Evolutionary conservation across 2,113 vertebrate species (phyloP).

Genomic region (Actenoides hombroni): DNA sequence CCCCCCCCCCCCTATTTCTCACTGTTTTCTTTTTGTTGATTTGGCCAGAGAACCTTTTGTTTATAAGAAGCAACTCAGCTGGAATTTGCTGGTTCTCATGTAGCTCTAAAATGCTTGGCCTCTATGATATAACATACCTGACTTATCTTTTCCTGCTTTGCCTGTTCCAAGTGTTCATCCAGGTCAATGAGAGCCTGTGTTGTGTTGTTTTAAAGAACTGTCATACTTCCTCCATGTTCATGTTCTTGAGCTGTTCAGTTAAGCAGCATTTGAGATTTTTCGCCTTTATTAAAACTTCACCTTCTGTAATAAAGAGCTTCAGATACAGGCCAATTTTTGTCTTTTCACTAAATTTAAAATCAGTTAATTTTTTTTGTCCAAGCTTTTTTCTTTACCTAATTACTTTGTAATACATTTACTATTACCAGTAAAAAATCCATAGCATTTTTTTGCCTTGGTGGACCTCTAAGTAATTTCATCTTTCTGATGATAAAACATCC

Average conservation of each 20-base stretch:
- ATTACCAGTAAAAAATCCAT: neutral
- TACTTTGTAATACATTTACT: neutral
- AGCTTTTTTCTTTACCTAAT: neutral
- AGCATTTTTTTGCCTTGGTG: neutral
- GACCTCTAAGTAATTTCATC: neutral
- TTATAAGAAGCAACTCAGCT: neutral
- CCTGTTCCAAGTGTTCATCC: neutral
- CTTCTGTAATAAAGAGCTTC: neutral
- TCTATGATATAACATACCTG: neutral
- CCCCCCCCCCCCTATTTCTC: neutral
- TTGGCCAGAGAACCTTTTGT: neutral
- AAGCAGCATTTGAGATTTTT: neutral
- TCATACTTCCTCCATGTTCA: neutral
- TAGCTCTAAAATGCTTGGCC: neutral
- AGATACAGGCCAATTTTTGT: neutral
- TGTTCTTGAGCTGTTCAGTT: neutral
- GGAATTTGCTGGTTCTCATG: neutral
- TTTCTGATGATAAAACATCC: neutral
- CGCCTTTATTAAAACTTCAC: neutral
- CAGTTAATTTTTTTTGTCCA: neutral
- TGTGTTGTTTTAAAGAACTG: neutral
- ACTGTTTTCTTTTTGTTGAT: neutral
- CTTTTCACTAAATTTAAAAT: neutral
- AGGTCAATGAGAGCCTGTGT: rapidly evolving
- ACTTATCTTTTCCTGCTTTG: neutral